Percentiles rank a stretch among this genome's conserved stretches.
Evolutionary conservation across 1,140 invertebrate genomes (phyloP).

Genomic region (Hyles vespertilio): DNA sequence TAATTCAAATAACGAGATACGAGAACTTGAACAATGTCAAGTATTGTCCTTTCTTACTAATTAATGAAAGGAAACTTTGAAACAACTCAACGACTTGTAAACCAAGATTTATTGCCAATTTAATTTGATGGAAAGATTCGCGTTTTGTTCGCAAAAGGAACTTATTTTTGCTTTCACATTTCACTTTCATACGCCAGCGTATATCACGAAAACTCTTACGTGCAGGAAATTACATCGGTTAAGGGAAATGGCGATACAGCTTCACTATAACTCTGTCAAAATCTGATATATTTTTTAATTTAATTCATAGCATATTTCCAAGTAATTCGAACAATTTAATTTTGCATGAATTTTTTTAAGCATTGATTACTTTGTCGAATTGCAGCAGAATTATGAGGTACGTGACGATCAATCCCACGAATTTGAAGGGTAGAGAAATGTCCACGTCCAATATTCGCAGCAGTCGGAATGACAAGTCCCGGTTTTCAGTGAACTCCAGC

Average conservation of each 20-base stretch:
- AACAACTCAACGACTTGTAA: slow-evolving; percentile 10
- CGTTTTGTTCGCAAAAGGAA: slow-evolving; percentile 3
- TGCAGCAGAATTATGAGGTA: slow-evolving; percentile 60
- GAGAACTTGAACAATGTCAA: not conserved
- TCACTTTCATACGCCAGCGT: too few species aligned
- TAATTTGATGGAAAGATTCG: slow-evolving; percentile 15
- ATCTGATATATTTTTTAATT: not conserved
- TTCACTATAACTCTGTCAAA: too few species aligned
- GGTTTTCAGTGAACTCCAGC: slow-evolving; percentile 45
- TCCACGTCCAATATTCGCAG: slow-evolving; percentile 55
- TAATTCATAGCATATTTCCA: not conserved
- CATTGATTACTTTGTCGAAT: slow-evolving; percentile 55
- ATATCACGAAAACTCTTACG: too few species aligned
- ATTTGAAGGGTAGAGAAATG: slow-evolving; percentile 54
- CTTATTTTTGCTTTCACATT: too few species aligned
- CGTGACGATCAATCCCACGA: slow-evolving; percentile 45
- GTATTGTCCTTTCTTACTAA: slow-evolving; percentile 3
- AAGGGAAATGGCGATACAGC: too few species aligned
- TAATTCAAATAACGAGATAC: not conserved
- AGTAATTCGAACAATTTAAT: too few species aligned
- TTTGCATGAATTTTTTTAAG: not conserved
- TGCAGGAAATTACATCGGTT: too few species aligned
- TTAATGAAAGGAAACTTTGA: slow-evolving; percentile 16
- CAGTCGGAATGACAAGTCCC: slow-evolving; percentile 49
- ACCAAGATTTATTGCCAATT: slow-evolving; percentile 18